A percentile compares a stretch with the other conserved stretches of the same genome.
These are phyloP conservation scores for Panthera tigris DNA, from an alignment of 2,113 vertebrate genomes.

Conservation along the genomic window DNA sequence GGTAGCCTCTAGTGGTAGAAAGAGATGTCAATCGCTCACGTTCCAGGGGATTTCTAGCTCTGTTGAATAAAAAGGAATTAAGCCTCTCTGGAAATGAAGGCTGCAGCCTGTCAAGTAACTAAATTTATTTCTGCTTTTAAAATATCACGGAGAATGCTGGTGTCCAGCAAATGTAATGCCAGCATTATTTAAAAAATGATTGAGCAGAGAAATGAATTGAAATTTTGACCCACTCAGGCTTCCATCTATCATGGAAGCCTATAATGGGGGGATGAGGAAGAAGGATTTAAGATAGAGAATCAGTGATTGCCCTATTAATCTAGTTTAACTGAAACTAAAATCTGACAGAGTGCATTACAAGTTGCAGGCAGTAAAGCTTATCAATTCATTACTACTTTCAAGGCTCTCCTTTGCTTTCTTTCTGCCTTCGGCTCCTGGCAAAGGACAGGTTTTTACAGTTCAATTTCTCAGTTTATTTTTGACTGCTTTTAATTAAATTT, in stretches of 20 bases:
- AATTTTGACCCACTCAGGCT: constrained; percentile 78
- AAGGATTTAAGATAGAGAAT: constrained; percentile 82
- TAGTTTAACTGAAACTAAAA: constrained; percentile 85
- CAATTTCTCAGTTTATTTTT: constrained; percentile 88
- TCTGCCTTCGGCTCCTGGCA: constrained; percentile 83
- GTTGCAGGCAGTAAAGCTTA: constrained; percentile 80
- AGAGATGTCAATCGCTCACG: constrained; percentile 1
- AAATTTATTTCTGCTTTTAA: constrained; percentile 72
- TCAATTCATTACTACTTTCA: constrained; percentile 85
- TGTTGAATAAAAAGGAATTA: constrained; percentile 53
- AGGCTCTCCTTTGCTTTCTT: constrained; percentile 77
- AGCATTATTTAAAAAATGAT: constrained; percentile 78
- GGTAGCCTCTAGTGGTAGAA: constrained; percentile 78
- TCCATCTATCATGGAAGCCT: constrained; percentile 72
- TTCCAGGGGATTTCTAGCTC: constrained; percentile 54
- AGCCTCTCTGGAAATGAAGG: constrained; percentile 12
- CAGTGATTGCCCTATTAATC: constrained; percentile 84
- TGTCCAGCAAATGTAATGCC: constrained; percentile 61
- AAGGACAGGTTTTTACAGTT: constrained; percentile 83
- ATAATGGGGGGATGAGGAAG: constrained; percentile 43
- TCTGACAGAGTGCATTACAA: constrained; percentile 84
- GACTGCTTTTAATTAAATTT: constrained; percentile 91
- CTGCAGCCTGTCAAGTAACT: constrained; percentile 50
- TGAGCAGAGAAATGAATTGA: constrained; percentile 76
- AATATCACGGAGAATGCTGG: constrained; percentile 51